Conservation (phyloP, 2,113 vertebrate genomes). For the Pipra filicauda region DNA sequence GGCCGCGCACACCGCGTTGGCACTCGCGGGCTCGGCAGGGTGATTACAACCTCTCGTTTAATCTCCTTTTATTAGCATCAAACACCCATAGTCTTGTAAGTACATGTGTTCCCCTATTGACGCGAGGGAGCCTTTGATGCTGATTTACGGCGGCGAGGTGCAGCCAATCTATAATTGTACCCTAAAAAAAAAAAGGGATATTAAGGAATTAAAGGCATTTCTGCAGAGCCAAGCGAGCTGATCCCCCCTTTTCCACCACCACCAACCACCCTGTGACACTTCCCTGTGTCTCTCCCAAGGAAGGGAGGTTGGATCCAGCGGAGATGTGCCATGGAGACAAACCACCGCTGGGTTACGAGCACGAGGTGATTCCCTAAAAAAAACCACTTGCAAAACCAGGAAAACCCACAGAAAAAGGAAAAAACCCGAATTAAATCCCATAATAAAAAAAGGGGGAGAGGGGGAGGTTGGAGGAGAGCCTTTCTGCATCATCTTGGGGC, state of each 20-base stretch:
- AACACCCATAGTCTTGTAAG: constrained; percentile 72
- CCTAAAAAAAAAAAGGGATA: constrained; percentile 28
- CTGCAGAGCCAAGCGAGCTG: background rate
- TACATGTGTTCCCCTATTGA: constrained; percentile 69
- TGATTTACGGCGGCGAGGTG: constrained; percentile 67
- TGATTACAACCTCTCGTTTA: constrained; percentile 69
- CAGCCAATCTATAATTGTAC: constrained; percentile 70
- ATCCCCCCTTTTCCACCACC: background rate
- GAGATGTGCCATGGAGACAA: background rate
- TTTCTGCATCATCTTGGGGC: background rate
- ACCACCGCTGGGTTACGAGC: background rate
- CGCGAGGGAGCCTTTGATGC: constrained; percentile 74
- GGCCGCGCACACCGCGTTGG: background rate
- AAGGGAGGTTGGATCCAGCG: accelerated
- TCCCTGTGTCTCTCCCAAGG: background rate
- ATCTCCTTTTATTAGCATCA: constrained; percentile 78
- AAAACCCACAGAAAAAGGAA: background rate
- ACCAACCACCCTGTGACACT: accelerated
- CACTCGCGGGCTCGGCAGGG: constrained; percentile 55
- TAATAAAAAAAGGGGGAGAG: background rate
- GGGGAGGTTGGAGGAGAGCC: background rate
- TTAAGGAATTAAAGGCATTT: constrained; percentile 27
- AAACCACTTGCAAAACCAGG: background rate
- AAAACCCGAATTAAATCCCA: background rate
- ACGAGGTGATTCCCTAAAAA: too few species aligned